phyloP scores from a whole-genome alignment of 2,113 vertebrate species.

The Apodemus speciosus region DNA sequence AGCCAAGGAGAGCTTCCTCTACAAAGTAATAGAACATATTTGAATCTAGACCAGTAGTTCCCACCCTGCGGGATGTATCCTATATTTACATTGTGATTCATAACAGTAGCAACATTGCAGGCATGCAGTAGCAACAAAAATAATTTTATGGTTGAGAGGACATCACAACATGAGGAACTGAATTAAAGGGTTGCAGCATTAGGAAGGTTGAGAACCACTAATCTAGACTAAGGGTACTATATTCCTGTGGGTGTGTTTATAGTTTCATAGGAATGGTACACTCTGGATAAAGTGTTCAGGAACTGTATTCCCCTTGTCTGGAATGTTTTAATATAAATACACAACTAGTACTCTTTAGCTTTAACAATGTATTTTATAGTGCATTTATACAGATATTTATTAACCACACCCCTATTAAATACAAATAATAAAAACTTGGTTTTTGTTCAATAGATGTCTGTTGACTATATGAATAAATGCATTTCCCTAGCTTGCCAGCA shows the following conservation, averaged over 20 bases:
- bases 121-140: not conserved
- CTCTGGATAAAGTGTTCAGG: not conserved
- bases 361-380: not conserved
- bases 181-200: not conserved
- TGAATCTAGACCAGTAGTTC: not conserved
- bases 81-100: not conserved
- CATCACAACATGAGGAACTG: not conserved
- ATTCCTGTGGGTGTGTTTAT: not conserved
- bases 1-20: not conserved
- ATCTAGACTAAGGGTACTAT: not conserved
- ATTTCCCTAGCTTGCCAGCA: conserved; percentile 9
- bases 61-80: not conserved
- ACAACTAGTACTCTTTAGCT: not conserved
- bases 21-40: not conserved
- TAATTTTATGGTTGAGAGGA: not conserved
- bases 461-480: conserved; percentile 32
- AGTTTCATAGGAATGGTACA: not conserved
- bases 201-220: not conserved
- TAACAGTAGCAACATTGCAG: not conserved
- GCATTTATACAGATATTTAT: not conserved
- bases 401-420: not conserved
- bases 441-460: conserved; percentile 18
- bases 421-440: conserved; percentile 25
- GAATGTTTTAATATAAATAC: not conserved
- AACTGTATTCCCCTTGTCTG: not conserved